Percentiles rank a stretch among this genome's conserved stretches.
Conservation (phyloP, 1,140 invertebrate species). For the Drosophila saltans region DNA sequence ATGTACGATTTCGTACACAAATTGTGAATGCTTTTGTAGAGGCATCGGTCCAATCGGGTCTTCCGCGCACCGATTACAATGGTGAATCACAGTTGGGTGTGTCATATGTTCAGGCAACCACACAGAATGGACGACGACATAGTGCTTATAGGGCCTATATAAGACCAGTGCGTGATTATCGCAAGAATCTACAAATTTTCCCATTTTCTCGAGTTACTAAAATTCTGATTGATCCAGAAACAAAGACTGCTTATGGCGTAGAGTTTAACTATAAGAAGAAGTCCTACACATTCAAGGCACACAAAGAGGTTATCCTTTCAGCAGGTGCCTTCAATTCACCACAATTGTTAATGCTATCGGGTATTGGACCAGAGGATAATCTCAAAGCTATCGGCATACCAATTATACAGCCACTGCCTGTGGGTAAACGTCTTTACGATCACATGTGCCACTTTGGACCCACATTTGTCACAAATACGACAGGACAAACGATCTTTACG, state of each 20-base stretch:
- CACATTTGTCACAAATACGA: conserved; percentile 85
- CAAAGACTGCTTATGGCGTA: conserved; percentile 87
- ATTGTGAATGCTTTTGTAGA: conserved; percentile 87
- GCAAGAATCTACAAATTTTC: conserved; percentile 88
- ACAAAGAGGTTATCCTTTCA: conserved; percentile 88
- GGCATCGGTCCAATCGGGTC: conserved; percentile 86
- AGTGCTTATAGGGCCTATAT: conserved; percentile 86
- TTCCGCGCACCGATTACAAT: conserved; percentile 87
- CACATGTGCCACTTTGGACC: conserved; percentile 88
- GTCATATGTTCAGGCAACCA: conserved; percentile 88
- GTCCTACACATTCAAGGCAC: conserved; percentile 84
- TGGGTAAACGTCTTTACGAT: conserved; percentile 89
- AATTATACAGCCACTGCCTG: conserved; percentile 87
- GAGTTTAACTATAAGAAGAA: conserved; percentile 85
- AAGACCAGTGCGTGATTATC: conserved; percentile 84
- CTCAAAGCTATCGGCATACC: conserved; percentile 88
- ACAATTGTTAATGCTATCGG: conserved; percentile 92
- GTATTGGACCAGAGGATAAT: conserved; percentile 88
- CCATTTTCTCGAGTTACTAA: conserved; percentile 85
- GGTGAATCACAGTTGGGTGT: conserved; percentile 87
- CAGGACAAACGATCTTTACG: conserved; percentile 66
- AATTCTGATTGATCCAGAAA: conserved; percentile 85
- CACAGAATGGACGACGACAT: conserved; percentile 83
- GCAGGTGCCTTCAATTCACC: conserved; percentile 91
- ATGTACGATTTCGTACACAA: conserved; percentile 84